Conservation (phyloP, 2,888 invertebrate genomes). For the Corythucha ciliata region DNA sequence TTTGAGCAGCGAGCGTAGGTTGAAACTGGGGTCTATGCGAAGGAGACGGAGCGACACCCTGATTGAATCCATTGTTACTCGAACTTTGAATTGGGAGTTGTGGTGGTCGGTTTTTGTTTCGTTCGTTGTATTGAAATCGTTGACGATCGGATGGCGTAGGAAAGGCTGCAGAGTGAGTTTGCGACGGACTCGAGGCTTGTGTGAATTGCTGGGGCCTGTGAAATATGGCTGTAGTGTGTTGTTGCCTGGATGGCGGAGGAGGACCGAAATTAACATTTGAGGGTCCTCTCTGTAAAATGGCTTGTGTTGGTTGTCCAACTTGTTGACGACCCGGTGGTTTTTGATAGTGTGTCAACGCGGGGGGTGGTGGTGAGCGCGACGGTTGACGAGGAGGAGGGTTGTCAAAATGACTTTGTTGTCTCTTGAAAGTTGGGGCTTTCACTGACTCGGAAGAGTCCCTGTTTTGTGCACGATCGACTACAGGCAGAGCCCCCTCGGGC, state of each 20-base stretch:
- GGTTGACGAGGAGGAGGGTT: conserved; percentile 16
- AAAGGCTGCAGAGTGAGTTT: conserved; percentile 39
- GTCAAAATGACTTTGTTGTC: conserved; percentile 32
- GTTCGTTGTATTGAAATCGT: conserved; percentile 44
- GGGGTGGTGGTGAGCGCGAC: conserved; percentile 26
- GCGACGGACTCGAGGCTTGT: conserved; percentile 40
- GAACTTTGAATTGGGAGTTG: conserved; percentile 34
- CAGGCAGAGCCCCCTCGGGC: conserved; percentile 27
- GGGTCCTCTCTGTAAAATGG: conserved; percentile 16
- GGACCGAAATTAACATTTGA: conserved; percentile 31
- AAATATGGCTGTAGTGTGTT: conserved; percentile 39
- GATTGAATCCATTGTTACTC: conserved; percentile 13
- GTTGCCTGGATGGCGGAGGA: conserved; percentile 33
- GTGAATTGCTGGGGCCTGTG: conserved; percentile 35
- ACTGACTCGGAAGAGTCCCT: conserved; percentile 20
- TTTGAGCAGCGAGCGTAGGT: conserved; percentile 23
- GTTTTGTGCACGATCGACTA: conserved; percentile 23
- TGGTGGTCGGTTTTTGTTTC: conserved; percentile 30
- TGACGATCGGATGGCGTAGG: too few relatives aligned
- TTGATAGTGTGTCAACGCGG: conserved; percentile 22
- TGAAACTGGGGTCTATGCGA: conserved; percentile 20
- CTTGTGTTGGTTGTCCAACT: conserved; percentile 26
- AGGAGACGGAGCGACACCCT: background rate
- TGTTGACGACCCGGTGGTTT: conserved; percentile 31
- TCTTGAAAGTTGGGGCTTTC: conserved; percentile 26